Conservation (phyloP, 2,797 vertebrate species). For the Sebastes vulpes region DNA sequence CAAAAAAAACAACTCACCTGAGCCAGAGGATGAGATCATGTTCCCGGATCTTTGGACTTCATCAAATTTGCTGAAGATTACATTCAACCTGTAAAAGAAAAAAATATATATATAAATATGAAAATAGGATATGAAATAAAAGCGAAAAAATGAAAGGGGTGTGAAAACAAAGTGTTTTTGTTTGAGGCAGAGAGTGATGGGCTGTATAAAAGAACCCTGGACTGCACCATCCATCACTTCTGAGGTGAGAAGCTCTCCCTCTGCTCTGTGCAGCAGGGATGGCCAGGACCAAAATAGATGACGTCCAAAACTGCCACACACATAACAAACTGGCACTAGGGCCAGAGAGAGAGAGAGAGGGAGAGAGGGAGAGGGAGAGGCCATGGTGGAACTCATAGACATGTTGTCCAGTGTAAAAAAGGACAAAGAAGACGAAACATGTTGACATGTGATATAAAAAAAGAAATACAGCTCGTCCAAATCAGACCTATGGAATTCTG, state of each 20-base stretch:
- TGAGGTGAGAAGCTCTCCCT: constrained; percentile 21
- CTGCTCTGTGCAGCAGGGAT: not conserved
- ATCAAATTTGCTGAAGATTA: constrained; percentile 98
- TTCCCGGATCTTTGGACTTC: constrained; percentile 98
- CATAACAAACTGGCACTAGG: constrained; percentile 21
- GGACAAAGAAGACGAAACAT: not conserved
- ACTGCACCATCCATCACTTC: constrained; percentile 1
- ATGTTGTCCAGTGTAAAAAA: constrained; percentile 15
- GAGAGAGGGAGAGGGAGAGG: not conserved
- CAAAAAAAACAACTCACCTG: constrained; percentile 84
- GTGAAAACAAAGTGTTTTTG: not conserved
- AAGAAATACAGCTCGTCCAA: not conserved
- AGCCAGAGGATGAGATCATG: constrained; percentile 92
- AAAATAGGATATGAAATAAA: not conserved
- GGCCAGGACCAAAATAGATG: constrained; percentile 40
- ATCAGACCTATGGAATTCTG: not conserved
- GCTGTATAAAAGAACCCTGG: not conserved
- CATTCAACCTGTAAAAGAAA: constrained; percentile 92
- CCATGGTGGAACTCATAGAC: not conserved
- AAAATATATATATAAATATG: too few relatives aligned
- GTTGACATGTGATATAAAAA: not conserved
- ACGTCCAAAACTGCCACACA: constrained; percentile 5
- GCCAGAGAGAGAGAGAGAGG: constrained; percentile 3
- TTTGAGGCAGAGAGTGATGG: not conserved
- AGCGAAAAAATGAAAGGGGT: not conserved